phyloP scores from a whole-genome alignment of 2,113 vertebrate genomes.

The Cyanoderma ruficeps region DNA sequence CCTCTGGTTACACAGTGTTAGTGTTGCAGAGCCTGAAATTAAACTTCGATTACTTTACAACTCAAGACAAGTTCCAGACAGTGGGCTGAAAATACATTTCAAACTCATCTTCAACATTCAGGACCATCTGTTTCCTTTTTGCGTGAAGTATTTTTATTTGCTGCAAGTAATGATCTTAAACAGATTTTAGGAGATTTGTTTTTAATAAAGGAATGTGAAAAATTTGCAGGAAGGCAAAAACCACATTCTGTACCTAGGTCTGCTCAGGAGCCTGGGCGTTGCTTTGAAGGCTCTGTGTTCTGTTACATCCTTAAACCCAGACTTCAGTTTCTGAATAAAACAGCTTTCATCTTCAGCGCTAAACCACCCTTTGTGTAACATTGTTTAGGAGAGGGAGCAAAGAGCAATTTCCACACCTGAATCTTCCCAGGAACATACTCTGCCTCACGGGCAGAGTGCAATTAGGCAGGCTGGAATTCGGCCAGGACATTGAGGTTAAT shows the following conservation, averaged over 20 bases:
- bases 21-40: slow-evolving; percentile 23
- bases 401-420: background rate
- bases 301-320: background rate
- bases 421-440: background rate
- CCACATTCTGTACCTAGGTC: background rate
- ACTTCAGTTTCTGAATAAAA: background rate
- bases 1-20: slow-evolving; percentile 24
- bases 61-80: slow-evolving; percentile 42
- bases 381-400: background rate
- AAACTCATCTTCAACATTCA: slow-evolving; percentile 16
- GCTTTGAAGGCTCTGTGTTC: background rate
- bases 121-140: slow-evolving; percentile 69
- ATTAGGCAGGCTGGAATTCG: background rate
- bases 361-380: background rate
- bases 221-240: background rate
- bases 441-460: background rate
- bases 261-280: background rate
- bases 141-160: slow-evolving; percentile 49
- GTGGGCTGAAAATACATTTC: slow-evolving; percentile 29
- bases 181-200: slow-evolving; percentile 41
- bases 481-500: background rate
- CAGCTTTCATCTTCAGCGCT: background rate
- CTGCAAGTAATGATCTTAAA: slow-evolving; percentile 41
- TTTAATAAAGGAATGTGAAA: slow-evolving; percentile 51
- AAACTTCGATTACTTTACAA: slow-evolving; percentile 16